A percentile compares a stretch with the other conserved stretches of the same genome.
Evolutionary conservation across 2,113 vertebrate species (phyloP).

Genomic region (Jaculus jaculus): DNA sequence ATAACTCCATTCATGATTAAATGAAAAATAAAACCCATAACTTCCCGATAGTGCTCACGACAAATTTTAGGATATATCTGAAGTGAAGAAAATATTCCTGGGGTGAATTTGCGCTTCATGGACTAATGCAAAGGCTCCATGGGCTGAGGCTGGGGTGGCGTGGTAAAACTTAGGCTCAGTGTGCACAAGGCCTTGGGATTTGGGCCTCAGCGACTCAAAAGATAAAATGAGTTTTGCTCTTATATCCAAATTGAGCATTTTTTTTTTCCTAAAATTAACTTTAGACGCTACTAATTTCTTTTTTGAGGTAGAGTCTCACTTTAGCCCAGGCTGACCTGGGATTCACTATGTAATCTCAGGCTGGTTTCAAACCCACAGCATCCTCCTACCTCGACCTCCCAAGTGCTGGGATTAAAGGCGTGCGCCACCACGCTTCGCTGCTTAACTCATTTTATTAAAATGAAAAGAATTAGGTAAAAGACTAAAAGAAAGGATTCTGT

Average conservation of each 20-base stretch:
- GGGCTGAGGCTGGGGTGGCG: not conserved
- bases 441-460: constrained; percentile 34
- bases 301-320: too few relatives aligned
- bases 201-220: not conserved
- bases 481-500: not conserved
- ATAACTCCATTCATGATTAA: not conserved
- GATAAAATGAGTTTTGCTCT: not conserved
- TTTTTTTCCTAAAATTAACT: constrained; percentile 1
- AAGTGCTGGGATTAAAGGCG: too few relatives aligned
- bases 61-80: not conserved
- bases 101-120: not conserved
- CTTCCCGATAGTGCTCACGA: not conserved
- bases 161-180: not conserved
- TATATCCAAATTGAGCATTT: not conserved
- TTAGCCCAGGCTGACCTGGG: too few relatives aligned
- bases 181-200: not conserved
- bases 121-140: not conserved
- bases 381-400: too few relatives aligned
- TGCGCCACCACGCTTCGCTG: not conserved
- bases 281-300: too few relatives aligned
- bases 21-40: not conserved
- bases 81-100: not conserved
- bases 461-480: not conserved
- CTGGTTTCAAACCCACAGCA: too few relatives aligned
- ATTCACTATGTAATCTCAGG: too few relatives aligned